Evolutionary conservation across 2,113 vertebrate species (phyloP).

Genomic region (Orcinus orca): DNA sequence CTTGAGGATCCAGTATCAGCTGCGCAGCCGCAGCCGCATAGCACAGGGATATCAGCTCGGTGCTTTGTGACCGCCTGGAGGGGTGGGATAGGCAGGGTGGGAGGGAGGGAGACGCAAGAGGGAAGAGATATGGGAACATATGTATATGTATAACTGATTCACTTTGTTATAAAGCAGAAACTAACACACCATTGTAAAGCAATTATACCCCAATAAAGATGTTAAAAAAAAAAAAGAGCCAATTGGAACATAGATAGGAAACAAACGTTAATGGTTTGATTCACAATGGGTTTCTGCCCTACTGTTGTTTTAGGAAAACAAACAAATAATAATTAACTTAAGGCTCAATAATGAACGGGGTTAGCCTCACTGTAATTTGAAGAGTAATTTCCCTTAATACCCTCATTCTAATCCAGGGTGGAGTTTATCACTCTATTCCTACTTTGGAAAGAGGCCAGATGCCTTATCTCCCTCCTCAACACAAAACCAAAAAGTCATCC

Average conservation of each 20-base stretch:
- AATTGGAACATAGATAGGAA: neutral
- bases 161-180: too few species aligned
- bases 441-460: neutral
- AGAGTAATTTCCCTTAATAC: neutral
- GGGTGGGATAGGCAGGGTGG: too few species aligned
- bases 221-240: too few species aligned
- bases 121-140: too few species aligned
- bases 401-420: neutral
- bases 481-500: neutral
- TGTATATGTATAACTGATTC: too few species aligned
- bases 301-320: neutral
- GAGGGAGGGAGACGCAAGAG: too few species aligned
- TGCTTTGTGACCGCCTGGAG: too few species aligned
- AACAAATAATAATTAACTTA: neutral
- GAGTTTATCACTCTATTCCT: neutral
- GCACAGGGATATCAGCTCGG: too few species aligned
- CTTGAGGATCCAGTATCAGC: neutral
- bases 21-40: too few species aligned
- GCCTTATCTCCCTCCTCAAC: neutral
- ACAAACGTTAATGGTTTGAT: neutral
- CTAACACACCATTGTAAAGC: too few species aligned
- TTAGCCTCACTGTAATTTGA: neutral
- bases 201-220: too few species aligned
- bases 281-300: neutral
- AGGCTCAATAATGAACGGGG: rapidly evolving